These are phyloP conservation scores for Halichoeres trimaculatus DNA, from an alignment of 2,113 vertebrate genomes.

Conservation along the genomic window DNA sequence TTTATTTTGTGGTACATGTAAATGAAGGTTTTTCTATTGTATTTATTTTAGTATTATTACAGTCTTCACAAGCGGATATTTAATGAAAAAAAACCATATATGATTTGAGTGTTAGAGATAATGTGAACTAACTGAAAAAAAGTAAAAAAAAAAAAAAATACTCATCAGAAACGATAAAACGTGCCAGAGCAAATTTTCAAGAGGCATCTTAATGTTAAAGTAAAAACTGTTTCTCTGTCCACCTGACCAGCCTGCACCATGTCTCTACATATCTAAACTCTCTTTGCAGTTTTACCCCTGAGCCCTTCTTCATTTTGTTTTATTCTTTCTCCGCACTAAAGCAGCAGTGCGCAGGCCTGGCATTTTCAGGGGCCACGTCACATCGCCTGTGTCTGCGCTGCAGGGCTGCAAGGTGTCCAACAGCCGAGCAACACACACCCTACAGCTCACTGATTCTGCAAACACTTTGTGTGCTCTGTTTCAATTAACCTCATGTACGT, in stretches of 20 bases:
- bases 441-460: constrained; percentile 30
- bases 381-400: constrained; percentile 41
- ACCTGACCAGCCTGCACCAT: background rate
- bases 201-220: constrained; percentile 22
- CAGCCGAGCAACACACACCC: constrained; percentile 35
- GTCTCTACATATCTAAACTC: constrained; percentile 40
- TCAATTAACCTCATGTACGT: constrained; percentile 29
- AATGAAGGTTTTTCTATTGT: too few species aligned
- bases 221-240: constrained; percentile 15
- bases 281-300: constrained; percentile 6
- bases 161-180: background rate
- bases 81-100: background rate
- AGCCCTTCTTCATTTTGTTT: constrained; percentile 47
- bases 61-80: background rate
- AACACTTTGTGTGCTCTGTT: constrained; percentile 20
- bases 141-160: constrained; percentile 16
- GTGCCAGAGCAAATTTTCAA: constrained; percentile 11
- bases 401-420: constrained; percentile 53
- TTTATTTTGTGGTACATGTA: too few species aligned
- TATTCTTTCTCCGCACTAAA: constrained; percentile 37
- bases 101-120: too few species aligned
- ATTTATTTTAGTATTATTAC: background rate
- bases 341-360: constrained; percentile 50
- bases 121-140: background rate
- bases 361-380: constrained; percentile 63